A percentile compares a stretch with the other conserved stretches of the same genome.
Conservation (phyloP, 2,113 vertebrate genomes). For the Indri indri region DNA sequence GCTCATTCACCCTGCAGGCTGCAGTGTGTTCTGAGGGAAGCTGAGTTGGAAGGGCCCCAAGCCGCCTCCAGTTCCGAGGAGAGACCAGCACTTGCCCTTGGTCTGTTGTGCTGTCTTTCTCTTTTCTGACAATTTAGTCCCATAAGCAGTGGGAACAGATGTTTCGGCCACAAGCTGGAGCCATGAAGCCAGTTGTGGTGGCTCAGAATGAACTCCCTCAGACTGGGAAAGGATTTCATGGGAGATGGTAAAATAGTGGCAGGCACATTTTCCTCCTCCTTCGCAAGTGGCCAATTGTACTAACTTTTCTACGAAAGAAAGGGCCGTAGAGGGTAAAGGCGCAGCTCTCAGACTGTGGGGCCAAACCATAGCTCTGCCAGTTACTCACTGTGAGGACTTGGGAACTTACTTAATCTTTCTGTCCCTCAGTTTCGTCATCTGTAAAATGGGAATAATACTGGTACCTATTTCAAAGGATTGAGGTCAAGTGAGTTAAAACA, state of each 20-base stretch:
- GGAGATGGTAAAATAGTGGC: background rate
- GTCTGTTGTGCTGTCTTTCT: too few relatives aligned
- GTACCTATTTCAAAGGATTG: background rate
- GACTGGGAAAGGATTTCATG: background rate
- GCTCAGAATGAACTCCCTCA: background rate
- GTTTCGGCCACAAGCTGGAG: background rate
- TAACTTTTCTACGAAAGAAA: background rate
- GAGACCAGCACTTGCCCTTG: background rate
- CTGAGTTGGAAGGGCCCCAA: too few relatives aligned
- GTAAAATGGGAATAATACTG: background rate
- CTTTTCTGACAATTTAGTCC: background rate
- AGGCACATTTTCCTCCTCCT: background rate
- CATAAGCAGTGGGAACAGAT: background rate
- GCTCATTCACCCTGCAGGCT: background rate
- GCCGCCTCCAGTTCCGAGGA: background rate
- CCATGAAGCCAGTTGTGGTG: background rate
- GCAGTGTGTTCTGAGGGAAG: too few relatives aligned
- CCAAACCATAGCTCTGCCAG: background rate
- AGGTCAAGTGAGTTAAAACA: background rate
- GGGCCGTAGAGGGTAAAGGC: accelerated
- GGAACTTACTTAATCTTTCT: background rate
- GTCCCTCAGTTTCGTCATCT: background rate
- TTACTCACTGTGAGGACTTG: background rate
- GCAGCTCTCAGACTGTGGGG: background rate
- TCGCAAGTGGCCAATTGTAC: background rate